Base-by-base conservation (phyloP, 1,140 invertebrate species). In the Asbolus verrucosus region DNA sequence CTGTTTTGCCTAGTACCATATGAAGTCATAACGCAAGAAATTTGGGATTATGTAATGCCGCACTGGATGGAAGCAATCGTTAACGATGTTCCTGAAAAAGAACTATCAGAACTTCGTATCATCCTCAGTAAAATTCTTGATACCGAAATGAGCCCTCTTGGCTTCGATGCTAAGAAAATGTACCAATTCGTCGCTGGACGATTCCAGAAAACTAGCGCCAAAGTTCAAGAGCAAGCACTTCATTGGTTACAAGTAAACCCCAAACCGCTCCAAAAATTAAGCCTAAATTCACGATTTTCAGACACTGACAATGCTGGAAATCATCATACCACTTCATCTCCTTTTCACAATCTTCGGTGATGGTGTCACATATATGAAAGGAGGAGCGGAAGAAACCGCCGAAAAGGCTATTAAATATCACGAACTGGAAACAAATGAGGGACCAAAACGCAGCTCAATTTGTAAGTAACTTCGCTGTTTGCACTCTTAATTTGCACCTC, bases 51-150 rank as follows among this genome's bases (percentile, higher is more conserved):
- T 79, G 94, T 98, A 6, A 99, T 99, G 94, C 97, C 97, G 0
- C 91, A 96, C 79, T 99, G 97, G 97, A 92, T 99, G 89, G 96
- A 99, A 84, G 94, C 96, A 0, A 95, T 99, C 72, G 93, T 95
- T 19, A 94, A 94, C 75, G 95, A 98, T 81, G 92, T 98, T 2
- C 93, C 94, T 0, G 92, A 97, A 80, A 92, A 96, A 78, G 96
- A 98, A 78, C 84, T 98, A 13, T 84, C 89, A 65, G 96, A 98
- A 78, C 82, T 99, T 4, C 97, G 97, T 84, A 92, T 96, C 39
- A 90, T 97, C 6, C 84, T 99, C 72, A 97, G 94, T 74, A 98
- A 98, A 89, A 94, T 98, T 41, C 86, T 99, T 74, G 98, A 99
- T 85, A 91, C 95, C 0, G 95, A 98, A 76, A 93, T 98, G 88